phyloP scores from a whole-genome alignment of 2,113 vertebrate genomes.

The Grantiella picta region DNA sequence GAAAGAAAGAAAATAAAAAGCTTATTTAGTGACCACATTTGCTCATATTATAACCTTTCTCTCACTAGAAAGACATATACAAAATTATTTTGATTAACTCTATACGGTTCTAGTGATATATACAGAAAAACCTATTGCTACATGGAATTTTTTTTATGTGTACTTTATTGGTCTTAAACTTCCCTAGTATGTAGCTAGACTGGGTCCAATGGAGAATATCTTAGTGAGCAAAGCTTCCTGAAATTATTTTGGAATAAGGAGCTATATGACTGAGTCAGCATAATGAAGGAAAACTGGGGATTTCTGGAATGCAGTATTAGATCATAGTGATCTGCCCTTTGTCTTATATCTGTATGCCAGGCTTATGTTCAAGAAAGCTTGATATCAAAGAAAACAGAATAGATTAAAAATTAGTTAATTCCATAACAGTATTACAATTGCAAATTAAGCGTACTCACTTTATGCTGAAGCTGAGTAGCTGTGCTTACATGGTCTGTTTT shows the following conservation, averaged over 20 bases:
- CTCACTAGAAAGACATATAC: not conserved
- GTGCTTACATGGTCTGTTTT: not conserved
- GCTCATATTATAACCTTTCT: rapidly evolving
- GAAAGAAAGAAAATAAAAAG: not conserved
- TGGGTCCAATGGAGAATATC: not conserved
- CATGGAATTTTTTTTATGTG: not conserved
- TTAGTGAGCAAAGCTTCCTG: not conserved
- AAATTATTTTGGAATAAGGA: not conserved
- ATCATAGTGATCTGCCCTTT: not conserved
- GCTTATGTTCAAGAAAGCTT: not conserved
- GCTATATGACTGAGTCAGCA: not conserved
- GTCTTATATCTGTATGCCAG: not conserved
- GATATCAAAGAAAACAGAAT: not conserved
- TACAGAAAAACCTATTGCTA: not conserved
- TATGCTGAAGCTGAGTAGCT: not conserved
- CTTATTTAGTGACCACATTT: not conserved
- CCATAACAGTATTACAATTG: not conserved
- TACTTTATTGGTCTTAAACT: not conserved
- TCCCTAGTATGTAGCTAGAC: not conserved
- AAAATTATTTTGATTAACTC: not conserved
- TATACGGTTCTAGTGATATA: not conserved
- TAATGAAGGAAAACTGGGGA: not conserved
- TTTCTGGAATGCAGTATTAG: not conserved
- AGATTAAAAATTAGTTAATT: not conserved
- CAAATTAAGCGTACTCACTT: not conserved